phyloP scores from a whole-genome alignment of 1,140 invertebrate species.

The Sitodiplosis mosellana region DNA sequence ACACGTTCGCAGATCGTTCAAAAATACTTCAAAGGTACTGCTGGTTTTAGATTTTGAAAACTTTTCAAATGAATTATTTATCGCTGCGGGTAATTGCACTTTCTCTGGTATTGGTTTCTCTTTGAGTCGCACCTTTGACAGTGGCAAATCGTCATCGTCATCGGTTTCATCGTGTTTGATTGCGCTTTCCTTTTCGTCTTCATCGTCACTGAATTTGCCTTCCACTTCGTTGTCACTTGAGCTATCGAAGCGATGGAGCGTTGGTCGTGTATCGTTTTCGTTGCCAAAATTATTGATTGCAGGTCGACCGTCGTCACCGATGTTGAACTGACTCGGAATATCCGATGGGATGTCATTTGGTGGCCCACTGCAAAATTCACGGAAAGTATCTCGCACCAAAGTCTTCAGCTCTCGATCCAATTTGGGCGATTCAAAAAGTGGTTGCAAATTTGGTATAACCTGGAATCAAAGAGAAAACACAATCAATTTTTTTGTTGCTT shows the following conservation, averaged over 20 bases:
- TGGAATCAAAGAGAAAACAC: constrained; percentile 2
- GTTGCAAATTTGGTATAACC: constrained; percentile 61
- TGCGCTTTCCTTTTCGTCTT: constrained; percentile 34
- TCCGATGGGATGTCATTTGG: not conserved
- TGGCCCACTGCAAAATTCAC: constrained; percentile 56
- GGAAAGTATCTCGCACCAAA: constrained; percentile 76
- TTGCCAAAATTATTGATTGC: not conserved
- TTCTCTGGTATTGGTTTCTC: constrained; percentile 27
- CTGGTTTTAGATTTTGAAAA: constrained; percentile 20
- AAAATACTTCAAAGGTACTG: constrained; percentile 19
- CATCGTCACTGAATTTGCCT: constrained; percentile 63
- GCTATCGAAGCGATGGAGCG: constrained; percentile 6
- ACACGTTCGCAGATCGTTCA: constrained; percentile 20
- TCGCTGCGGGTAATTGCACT: constrained; percentile 18
- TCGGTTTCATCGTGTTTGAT: constrained; percentile 49
- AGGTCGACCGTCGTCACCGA: not conserved
- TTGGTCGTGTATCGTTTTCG: not conserved
- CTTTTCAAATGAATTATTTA: constrained; percentile 20
- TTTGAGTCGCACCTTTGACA: constrained; percentile 37
- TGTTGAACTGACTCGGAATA: not conserved
- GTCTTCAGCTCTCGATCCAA: constrained; percentile 72
- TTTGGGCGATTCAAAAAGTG: constrained; percentile 84
- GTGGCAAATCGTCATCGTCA: constrained; percentile 71
- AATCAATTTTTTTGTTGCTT: not conserved
- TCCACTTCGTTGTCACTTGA: constrained; percentile 31